Percentiles rank a stretch among this genome's conserved stretches.
Conservation (phyloP, 2,888 invertebrate genomes). For the Tipula unca region DNA sequence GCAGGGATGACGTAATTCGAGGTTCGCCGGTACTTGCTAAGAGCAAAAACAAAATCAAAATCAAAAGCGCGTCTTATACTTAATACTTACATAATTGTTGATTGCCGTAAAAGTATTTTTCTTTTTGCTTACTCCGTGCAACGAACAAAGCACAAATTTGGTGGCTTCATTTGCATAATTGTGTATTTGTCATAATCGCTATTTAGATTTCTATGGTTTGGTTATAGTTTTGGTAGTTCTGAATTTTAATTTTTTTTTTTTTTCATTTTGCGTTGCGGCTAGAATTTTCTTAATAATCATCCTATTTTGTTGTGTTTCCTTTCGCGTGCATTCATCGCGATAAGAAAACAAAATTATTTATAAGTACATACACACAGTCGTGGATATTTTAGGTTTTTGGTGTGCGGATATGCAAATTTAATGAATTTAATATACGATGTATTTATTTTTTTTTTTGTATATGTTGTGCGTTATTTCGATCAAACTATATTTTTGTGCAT, state of each 20-base stretch:
- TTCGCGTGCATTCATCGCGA: background rate
- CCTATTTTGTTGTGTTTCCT: background rate
- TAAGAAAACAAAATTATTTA: background rate
- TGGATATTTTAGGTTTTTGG: background rate
- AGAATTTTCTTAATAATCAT: background rate
- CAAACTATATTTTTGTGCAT: background rate
- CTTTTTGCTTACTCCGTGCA: background rate
- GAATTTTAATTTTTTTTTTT: background rate
- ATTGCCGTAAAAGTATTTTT: slow-evolving; percentile 17
- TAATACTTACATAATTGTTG: background rate
- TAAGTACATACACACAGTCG: background rate
- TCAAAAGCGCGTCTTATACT: background rate
- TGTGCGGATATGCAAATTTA: slow-evolving; percentile 3
- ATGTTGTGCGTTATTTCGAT: background rate
- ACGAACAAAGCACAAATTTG: slow-evolving; percentile 1
- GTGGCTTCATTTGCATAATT: background rate
- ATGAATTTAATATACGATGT: background rate
- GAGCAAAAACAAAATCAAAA: background rate
- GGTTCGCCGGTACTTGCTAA: background rate
- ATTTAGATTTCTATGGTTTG: background rate
- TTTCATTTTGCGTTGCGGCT: background rate
- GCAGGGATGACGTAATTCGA: background rate
- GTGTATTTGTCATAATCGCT: slow-evolving; percentile 19
- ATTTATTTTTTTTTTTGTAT: background rate
- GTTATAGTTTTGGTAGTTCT: background rate